Evolutionary conservation across 2,888 invertebrate genomes (phyloP), one percentile per base, ranked within the genome.

Genomic region (Bombylius discolor): DNA sequence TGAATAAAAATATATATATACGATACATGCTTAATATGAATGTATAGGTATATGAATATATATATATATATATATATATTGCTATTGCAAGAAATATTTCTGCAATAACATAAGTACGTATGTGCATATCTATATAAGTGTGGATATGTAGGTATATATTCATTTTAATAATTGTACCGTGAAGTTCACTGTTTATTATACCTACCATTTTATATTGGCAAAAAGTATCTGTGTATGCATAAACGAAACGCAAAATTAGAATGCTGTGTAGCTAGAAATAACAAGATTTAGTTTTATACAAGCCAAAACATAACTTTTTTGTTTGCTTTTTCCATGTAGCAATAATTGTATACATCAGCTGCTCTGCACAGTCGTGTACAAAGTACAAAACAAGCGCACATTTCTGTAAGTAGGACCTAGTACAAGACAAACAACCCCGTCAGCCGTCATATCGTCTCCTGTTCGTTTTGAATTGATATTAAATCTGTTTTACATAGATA

Each of bases 401-500:
- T 11, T 42, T 11, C 39, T 36, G 14, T n/a, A 4, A 5, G 13
- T 14, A 14, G 32, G 5, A 36, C 39, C 34, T 23, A 23, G 23
- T 23, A 23, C 23, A 23, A 23, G 23, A 23, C 23, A 23, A 23
- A 23, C 23, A 42, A 11, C 39, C 39, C 39, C 11, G 39, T 42
- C 39, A 8, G 11, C 39, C 11, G 39, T 42, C 39, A 8, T 53
- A 46, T 45, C 39, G 11, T 47, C 49, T 31, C 47, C 32, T 34
- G 32, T 49, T 23, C 23, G 23, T 23, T 23, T 23, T 23, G 42
- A 34, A 23, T 47, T 14, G 44, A 53, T 48, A 53, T 51, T 51
- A 51, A 50, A 54, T 47, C 51, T 51, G 54, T 49, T 46, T 52
- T 47, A 52, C 55, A 23, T 23, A 23, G 23, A 23, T 23, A 23